These are phyloP conservation scores for Sphyrna mokarran DNA, from an alignment of 2,113 vertebrate species.

Conservation along the genomic window DNA sequence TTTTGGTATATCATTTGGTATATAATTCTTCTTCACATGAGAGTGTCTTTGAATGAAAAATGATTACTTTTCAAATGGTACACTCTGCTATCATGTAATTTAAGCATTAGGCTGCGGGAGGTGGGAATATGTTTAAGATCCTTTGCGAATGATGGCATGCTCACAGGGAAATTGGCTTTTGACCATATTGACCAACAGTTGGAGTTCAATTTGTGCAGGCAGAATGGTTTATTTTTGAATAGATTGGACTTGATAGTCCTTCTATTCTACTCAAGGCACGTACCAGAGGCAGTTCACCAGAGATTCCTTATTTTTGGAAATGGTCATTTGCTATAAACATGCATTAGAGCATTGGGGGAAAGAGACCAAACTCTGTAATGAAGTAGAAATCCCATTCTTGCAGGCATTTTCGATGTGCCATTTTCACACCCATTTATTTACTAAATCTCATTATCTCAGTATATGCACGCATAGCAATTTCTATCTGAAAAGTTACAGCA, in stretches of 20 bases:
- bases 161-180: background rate
- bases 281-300: background rate
- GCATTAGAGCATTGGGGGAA: background rate
- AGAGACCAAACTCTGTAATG: background rate
- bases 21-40: background rate
- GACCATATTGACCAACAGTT: background rate
- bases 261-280: background rate
- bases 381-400: background rate
- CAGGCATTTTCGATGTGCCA: background rate
- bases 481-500: no score
- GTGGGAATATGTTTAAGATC: background rate
- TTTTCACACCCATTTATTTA: background rate
- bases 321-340: background rate
- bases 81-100: background rate
- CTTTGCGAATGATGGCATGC: background rate
- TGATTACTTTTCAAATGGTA: background rate
- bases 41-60: background rate
- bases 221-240: background rate
- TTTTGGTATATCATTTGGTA: background rate
- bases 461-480: background rate
- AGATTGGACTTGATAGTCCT: background rate
- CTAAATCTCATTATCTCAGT: background rate
- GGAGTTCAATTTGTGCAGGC: background rate
- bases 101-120: background rate
- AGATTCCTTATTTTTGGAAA: background rate